Percentiles rank a stretch among this genome's conserved stretches.
Evolutionary conservation across 2,113 vertebrate genomes (phyloP).

Genomic region (Crotalus tigris): DNA sequence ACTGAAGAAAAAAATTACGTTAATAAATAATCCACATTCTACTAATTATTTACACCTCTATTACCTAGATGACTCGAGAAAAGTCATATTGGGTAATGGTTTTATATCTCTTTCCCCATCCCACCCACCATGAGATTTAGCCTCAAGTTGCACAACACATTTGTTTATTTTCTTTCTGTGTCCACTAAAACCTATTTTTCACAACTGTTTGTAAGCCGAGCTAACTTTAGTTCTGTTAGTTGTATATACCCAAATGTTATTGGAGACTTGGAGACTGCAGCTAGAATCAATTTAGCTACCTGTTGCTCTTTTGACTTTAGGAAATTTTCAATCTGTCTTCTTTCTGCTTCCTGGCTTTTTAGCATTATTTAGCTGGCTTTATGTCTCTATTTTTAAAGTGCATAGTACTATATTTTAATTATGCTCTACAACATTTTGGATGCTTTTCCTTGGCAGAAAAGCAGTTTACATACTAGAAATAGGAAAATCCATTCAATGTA

Average conservation of each 20-base stretch:
- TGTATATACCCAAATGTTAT: background rate
- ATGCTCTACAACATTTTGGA: background rate
- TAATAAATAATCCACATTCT: background rate
- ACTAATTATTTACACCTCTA: background rate
- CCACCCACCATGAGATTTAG: background rate
- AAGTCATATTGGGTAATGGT: background rate
- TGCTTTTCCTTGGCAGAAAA: background rate
- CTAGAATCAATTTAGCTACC: background rate
- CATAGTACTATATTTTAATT: background rate
- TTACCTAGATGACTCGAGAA: background rate
- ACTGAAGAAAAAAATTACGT: background rate
- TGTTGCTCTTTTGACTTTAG: background rate
- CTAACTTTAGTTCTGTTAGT: background rate
- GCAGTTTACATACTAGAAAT: background rate
- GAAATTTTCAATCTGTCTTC: background rate
- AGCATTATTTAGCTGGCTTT: background rate
- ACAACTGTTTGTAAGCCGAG: background rate
- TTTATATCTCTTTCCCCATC: background rate
- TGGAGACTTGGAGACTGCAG: background rate
- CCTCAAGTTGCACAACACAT: background rate
- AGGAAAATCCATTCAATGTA: background rate
- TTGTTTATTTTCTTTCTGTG: background rate
- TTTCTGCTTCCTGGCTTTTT: background rate
- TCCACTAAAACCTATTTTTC: background rate
- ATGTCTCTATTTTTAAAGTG: background rate